Conservation (phyloP, 1,140 invertebrate species). For the Nomia melanderi region DNA sequence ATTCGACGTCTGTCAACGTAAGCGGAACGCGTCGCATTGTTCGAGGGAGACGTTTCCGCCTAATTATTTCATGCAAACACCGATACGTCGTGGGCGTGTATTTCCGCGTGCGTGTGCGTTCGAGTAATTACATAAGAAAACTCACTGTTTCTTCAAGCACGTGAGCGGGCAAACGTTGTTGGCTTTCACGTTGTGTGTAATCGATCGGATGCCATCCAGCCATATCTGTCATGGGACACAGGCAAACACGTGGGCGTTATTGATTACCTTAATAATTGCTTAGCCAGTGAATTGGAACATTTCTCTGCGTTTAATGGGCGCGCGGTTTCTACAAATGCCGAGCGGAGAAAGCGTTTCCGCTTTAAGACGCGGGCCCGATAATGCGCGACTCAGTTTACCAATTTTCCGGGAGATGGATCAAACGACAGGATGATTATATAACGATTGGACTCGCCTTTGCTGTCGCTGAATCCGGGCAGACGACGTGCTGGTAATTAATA, state of each 20-base stretch:
- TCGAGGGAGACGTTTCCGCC: not conserved
- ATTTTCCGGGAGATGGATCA: slow-evolving; percentile 7
- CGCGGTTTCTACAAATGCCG: not conserved
- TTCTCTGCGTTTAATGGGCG: not conserved
- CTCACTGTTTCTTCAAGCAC: slow-evolving; percentile 99
- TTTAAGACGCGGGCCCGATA: not conserved
- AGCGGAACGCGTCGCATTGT: not conserved
- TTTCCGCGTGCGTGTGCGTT: not conserved
- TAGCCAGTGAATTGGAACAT: slow-evolving; percentile 9
- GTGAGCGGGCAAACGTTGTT: slow-evolving; percentile 99
- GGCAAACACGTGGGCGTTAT: slow-evolving; percentile 42
- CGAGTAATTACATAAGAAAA: slow-evolving; percentile 61
- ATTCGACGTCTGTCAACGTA: not conserved
- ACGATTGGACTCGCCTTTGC: slow-evolving; percentile 89
- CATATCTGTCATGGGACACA: slow-evolving; percentile 84
- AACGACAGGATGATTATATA: not conserved
- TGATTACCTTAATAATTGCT: slow-evolving; percentile 30
- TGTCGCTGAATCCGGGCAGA: slow-evolving; percentile 94
- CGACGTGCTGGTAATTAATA: slow-evolving; percentile 98
- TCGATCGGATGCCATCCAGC: slow-evolving; percentile 95
- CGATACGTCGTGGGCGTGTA: not conserved
- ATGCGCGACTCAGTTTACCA: not conserved
- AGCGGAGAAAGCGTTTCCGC: not conserved
- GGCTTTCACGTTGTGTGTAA: slow-evolving; percentile 99
- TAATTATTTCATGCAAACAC: slow-evolving; percentile 51